A percentile compares a stretch with the other conserved stretches of the same genome.
These are phyloP conservation scores for Bovichtus diacanthus DNA, from an alignment of 2,797 vertebrate species.

Conservation along the genomic window DNA sequence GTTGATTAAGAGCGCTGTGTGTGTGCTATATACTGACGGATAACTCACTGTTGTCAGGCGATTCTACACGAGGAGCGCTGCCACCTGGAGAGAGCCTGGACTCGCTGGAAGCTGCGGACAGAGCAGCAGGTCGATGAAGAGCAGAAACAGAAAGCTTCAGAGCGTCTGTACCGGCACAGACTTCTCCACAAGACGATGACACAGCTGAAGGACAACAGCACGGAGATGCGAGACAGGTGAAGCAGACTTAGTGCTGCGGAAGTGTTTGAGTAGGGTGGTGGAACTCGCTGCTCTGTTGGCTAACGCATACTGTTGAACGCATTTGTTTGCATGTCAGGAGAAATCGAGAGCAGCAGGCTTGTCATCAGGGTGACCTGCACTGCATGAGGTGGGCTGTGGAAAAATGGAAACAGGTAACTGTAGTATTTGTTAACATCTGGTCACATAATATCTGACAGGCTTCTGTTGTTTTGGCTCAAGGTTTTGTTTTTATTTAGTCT, in stretches of 20 bases:
- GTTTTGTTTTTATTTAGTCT: no score
- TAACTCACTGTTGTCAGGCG: slow-evolving; percentile 80
- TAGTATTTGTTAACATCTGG: not conserved
- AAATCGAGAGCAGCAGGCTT: slow-evolving; percentile 76
- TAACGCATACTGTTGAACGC: not conserved
- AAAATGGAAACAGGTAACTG: slow-evolving; percentile 89
- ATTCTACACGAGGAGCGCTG: slow-evolving; percentile 82
- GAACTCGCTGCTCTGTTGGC: not conserved
- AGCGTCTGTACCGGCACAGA: slow-evolving; percentile 52
- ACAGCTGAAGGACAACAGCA: slow-evolving; percentile 84
- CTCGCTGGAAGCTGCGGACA: slow-evolving; percentile 79
- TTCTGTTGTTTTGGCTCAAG: not conserved
- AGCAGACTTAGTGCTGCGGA: not conserved
- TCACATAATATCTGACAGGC: not conserved
- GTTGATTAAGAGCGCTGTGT: not conserved
- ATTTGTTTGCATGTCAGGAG: slow-evolving; percentile 76
- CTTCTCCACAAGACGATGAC: slow-evolving; percentile 78
- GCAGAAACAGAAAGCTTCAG: slow-evolving; percentile 70
- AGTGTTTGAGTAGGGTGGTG: not conserved
- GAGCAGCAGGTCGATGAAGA: slow-evolving; percentile 64
- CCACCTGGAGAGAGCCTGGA: slow-evolving; percentile 80
- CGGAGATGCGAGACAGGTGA: slow-evolving; percentile 69
- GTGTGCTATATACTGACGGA: not conserved
- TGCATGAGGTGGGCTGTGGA: slow-evolving; percentile 81
- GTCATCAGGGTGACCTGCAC: slow-evolving; percentile 65